These are phyloP conservation scores for Casuarius casuarius DNA, from an alignment of 2,113 vertebrate genomes.

Conservation along the genomic window DNA sequence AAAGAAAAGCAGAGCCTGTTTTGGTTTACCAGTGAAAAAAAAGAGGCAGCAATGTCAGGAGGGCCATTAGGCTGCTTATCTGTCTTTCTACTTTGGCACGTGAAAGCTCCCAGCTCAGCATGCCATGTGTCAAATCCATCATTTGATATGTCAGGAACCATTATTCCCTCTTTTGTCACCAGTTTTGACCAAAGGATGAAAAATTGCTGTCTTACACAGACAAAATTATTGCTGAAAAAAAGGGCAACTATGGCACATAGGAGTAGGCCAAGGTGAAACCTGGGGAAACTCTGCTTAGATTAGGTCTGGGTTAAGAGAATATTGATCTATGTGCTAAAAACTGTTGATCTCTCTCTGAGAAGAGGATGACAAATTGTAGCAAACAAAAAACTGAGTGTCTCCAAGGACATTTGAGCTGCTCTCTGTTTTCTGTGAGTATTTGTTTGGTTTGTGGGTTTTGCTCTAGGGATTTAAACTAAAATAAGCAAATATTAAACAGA, in stretches of 20 bases:
- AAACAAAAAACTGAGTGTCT: slow-evolving; percentile 93
- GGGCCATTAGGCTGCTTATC: slow-evolving; percentile 88
- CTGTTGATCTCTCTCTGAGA: slow-evolving; percentile 98
- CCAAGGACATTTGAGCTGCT: slow-evolving; percentile 85
- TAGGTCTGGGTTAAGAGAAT: slow-evolving; percentile 96
- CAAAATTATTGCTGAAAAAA: slow-evolving; percentile 89
- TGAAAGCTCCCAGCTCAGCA: slow-evolving; percentile 81
- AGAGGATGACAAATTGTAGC: slow-evolving; percentile 95
- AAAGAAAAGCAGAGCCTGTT: slow-evolving; percentile 3
- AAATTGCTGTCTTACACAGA: slow-evolving; percentile 88
- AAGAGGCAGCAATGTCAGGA: slow-evolving; percentile 81
- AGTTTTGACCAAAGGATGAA: slow-evolving; percentile 92
- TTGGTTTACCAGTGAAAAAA: slow-evolving; percentile 7
- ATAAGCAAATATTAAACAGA: slow-evolving; percentile 79
- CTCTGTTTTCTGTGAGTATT: slow-evolving; percentile 71
- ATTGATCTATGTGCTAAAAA: slow-evolving; percentile 98
- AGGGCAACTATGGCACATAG: slow-evolving; percentile 67
- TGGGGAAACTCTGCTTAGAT: slow-evolving; percentile 89
- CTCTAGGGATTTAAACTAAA: slow-evolving; percentile 77
- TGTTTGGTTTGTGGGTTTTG: slow-evolving; percentile 79
- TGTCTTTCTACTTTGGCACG: slow-evolving; percentile 84
- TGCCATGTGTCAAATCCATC: slow-evolving; percentile 87
- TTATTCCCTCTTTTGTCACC: slow-evolving; percentile 93
- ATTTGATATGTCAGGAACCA: slow-evolving; percentile 88
- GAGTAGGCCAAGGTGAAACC: slow-evolving; percentile 89